phyloP scores from a whole-genome alignment of 2,113 vertebrate species.

The Alexandromys fortis region DNA sequence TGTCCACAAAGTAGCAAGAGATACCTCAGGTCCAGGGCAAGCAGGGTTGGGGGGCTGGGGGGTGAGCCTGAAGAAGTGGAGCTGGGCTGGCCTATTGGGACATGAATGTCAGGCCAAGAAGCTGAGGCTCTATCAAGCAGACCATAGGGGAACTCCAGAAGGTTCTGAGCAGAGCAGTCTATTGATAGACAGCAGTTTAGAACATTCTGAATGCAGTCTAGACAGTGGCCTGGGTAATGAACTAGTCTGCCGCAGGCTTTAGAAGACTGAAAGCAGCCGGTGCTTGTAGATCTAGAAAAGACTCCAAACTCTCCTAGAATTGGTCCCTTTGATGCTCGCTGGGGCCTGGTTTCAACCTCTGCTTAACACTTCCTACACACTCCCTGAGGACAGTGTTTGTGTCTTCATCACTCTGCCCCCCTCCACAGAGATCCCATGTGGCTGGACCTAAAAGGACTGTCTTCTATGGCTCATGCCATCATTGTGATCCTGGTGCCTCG shows the following conservation, averaged over 20 bases:
- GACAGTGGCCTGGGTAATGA: neutral
- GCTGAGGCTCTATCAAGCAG: neutral
- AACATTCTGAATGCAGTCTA: constrained; percentile 17
- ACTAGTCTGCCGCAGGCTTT: neutral
- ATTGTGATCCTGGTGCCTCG: neutral
- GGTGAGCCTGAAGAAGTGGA: neutral
- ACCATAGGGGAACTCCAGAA: neutral
- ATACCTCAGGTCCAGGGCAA: neutral
- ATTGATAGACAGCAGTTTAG: constrained; percentile 20
- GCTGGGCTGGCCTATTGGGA: neutral
- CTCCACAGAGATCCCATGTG: neutral
- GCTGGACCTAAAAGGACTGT: neutral
- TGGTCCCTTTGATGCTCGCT: neutral
- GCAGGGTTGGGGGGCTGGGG: neutral
- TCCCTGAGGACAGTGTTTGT: neutral
- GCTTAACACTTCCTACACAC: neutral
- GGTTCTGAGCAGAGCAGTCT: neutral
- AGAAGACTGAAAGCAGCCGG: neutral
- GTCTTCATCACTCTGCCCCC: neutral
- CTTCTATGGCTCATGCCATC: neutral
- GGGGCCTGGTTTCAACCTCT: neutral
- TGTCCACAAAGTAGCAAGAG: constrained; percentile 8
- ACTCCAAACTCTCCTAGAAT: neutral
- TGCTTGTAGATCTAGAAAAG: neutral
- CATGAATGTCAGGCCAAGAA: neutral